Conservation (phyloP, 2,113 vertebrate genomes). For the Rhinichthys klamathensis region DNA sequence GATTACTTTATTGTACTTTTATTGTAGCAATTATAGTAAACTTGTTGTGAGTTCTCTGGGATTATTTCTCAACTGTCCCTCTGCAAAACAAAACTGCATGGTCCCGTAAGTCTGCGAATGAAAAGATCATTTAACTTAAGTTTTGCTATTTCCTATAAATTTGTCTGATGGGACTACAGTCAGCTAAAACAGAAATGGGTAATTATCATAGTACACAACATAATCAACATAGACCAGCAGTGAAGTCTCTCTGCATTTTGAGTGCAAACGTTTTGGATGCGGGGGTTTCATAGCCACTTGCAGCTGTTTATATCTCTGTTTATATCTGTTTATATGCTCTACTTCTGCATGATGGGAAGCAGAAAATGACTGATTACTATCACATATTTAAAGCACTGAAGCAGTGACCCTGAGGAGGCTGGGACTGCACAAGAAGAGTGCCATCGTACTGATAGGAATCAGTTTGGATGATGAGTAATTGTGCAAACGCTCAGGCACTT, state of each 20-base stretch:
- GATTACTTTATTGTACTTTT: constrained; percentile 36
- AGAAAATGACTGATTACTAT: constrained; percentile 57
- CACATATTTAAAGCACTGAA: constrained; percentile 52
- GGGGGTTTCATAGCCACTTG: constrained; percentile 10
- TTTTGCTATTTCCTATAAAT: neutral
- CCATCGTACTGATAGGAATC: constrained; percentile 27
- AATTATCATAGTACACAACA: neutral
- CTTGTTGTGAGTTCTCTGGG: neutral
- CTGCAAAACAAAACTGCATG: neutral
- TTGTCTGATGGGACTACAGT: neutral
- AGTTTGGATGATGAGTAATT: constrained; percentile 24
- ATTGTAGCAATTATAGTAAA: constrained; percentile 29
- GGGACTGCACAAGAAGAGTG: constrained; percentile 33
- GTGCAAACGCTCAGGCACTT: neutral
- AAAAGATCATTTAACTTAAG: neutral
- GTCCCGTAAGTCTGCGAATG: neutral
- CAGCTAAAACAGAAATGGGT: neutral
- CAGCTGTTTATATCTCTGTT: constrained; percentile 46
- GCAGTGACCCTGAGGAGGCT: constrained; percentile 44
- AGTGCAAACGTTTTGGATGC: neutral
- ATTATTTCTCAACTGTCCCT: constrained; percentile 18
- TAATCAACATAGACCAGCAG: neutral
- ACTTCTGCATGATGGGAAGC: constrained; percentile 25
- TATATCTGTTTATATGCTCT: no score
- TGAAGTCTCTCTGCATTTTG: constrained; percentile 4